Evolutionary conservation across 2,113 vertebrate genomes (phyloP), one percentile per base, ranked within the genome.

Genomic region (Atrichornis clamosus): DNA sequence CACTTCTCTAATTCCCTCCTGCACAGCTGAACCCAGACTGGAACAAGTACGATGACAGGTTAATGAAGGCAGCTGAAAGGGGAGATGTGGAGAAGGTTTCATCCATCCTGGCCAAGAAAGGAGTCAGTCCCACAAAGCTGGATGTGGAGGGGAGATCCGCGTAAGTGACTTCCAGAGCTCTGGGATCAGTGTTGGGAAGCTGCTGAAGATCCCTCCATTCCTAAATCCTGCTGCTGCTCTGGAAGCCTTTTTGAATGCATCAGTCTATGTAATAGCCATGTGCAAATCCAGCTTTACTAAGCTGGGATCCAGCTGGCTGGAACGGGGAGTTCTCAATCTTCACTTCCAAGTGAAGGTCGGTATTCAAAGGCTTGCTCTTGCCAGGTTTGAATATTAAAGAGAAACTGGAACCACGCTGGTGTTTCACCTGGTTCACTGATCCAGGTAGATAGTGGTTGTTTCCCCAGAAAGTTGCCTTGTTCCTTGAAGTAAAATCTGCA

Each of bases 31-130:
- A 98, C 94, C 98, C 99, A 46, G 99, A 99, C 97, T 99, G 99
- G 99, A 99, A 97, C 98, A 99, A 99, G 95, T 99, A 99, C 5
- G 99, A 99, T 63, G 99, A 99, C 82, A 98, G 99, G 97, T 63
- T 99, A 90, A 99, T 99, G 99, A 99, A 99, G 97, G 99, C 99
- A 17, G 99, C 99, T 58, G 99, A 99, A 47, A 98, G 99, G 47
- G 98, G 98, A 0, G 99, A 99, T 97, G 99, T 98, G 97, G 99
- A 99, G 63, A 99, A 99, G 96, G 98, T 99, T 18, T 97, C 99
- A 3, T 98, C 98, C 11, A 98, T 99, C 77, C 99, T 99, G 74
- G 97, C 98, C 91, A 99, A 99, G 96, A 99, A 99, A 89, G 99
- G 99, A 50, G 98, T 99, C 97, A 98, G 97, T 69, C 98, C 99